Conservation (phyloP, 1,140 invertebrate species). For the Sitophilus oryzae region DNA sequence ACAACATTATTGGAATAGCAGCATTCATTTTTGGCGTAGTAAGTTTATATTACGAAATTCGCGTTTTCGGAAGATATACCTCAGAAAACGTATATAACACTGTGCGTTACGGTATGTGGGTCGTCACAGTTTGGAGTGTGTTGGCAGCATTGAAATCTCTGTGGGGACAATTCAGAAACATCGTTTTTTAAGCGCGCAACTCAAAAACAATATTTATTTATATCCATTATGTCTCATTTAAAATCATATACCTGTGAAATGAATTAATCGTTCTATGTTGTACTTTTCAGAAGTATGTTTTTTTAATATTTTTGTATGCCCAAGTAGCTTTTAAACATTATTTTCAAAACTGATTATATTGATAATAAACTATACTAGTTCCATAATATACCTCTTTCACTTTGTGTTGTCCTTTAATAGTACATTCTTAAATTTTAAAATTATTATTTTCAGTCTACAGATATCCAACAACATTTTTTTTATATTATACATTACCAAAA, state of each 20-base stretch:
- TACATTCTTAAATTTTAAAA: too few relatives aligned
- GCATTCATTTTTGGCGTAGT: background rate
- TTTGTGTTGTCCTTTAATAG: too few relatives aligned
- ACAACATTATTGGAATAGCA: background rate
- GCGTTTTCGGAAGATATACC: background rate
- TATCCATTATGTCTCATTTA: background rate
- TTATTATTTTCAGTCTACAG: too few relatives aligned
- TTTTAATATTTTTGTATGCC: too few relatives aligned
- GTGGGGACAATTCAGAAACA: slow-evolving; percentile 11
- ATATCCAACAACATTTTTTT: too few relatives aligned
- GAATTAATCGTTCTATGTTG: too few relatives aligned
- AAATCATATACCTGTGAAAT: background rate
- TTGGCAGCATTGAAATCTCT: slow-evolving; percentile 17
- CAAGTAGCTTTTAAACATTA: background rate
- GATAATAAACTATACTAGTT: background rate
- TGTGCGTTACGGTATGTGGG: background rate
- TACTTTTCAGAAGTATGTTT: too few relatives aligned
- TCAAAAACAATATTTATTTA: background rate
- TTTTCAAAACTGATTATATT: background rate
- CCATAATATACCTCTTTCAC: too few relatives aligned
- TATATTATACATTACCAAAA: too few relatives aligned
- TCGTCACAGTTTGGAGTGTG: slow-evolving; percentile 19
- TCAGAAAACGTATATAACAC: background rate
- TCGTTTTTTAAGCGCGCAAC: background rate
- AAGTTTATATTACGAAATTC: background rate